Evolutionary conservation across 2,113 vertebrate species (phyloP).

Genomic region (Phoenicopterus ruber): DNA sequence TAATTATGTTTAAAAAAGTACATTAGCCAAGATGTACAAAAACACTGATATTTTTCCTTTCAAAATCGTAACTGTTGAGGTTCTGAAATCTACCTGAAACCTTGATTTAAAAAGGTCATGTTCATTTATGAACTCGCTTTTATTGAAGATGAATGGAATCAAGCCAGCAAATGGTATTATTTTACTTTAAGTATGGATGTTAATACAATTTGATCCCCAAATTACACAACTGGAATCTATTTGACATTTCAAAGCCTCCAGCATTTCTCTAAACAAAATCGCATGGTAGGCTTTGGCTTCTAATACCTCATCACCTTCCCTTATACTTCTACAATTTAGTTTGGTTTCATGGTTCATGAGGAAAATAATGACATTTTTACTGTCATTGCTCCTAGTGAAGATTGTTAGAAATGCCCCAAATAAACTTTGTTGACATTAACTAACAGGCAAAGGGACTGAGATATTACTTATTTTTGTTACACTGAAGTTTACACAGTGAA

Average conservation of each 20-base stretch:
- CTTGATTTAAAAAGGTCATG: conserved; percentile 16
- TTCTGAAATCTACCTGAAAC: conserved; percentile 26
- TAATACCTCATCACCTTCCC: background rate
- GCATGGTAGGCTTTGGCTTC: conserved; percentile 28
- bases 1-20: background rate
- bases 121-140: conserved; percentile 16
- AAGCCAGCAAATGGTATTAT: background rate
- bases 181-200: conserved; percentile 36
- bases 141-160: conserved; percentile 14
- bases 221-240: conserved; percentile 42
- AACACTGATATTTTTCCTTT: background rate
- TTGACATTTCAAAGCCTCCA: conserved; percentile 40
- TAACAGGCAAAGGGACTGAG: background rate
- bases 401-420: background rate
- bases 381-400: background rate
- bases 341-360: background rate
- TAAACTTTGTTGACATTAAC: background rate
- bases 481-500: background rate
- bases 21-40: background rate
- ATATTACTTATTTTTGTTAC: background rate
- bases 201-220: conserved; percentile 49
- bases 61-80: background rate
- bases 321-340: background rate
- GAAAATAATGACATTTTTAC: conserved; percentile 12
- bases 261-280: conserved; percentile 43